These are phyloP conservation scores for Falco cherrug DNA, from an alignment of 2,797 vertebrate species.

Conservation along the genomic window DNA sequence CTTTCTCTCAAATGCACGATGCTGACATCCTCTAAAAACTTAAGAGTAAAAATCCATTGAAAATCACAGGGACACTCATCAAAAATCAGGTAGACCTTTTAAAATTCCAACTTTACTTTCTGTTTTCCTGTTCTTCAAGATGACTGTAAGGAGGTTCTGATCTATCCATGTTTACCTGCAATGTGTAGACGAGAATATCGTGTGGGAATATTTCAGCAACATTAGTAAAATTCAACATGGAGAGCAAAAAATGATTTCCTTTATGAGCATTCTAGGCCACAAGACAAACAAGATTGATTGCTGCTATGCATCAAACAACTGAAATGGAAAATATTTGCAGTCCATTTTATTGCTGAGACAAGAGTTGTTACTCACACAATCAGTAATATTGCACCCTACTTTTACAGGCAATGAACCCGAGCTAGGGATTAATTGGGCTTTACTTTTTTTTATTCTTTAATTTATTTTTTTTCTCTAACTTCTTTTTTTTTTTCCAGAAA, in stretches of 20 bases:
- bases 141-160: background rate
- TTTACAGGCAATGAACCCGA: background rate
- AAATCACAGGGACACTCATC: background rate
- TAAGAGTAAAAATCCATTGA: background rate
- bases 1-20: background rate
- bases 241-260: fast-evolving
- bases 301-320: background rate
- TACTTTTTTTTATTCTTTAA: background rate
- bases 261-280: background rate
- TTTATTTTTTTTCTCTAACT: background rate
- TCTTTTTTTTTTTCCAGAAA: background rate
- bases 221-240: background rate
- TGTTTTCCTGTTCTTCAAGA: background rate
- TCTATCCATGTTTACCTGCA: background rate
- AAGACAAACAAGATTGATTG: background rate
- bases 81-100: background rate
- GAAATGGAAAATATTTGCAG: background rate
- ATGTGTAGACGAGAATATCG: background rate
- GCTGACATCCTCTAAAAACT: background rate
- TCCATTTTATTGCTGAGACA: background rate
- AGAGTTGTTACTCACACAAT: background rate
- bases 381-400: background rate
- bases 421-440: background rate
- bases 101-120: background rate
- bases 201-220: background rate